Base-by-base conservation (phyloP, 2,113 vertebrate species). In the Odontophorus gujanensis region DNA sequence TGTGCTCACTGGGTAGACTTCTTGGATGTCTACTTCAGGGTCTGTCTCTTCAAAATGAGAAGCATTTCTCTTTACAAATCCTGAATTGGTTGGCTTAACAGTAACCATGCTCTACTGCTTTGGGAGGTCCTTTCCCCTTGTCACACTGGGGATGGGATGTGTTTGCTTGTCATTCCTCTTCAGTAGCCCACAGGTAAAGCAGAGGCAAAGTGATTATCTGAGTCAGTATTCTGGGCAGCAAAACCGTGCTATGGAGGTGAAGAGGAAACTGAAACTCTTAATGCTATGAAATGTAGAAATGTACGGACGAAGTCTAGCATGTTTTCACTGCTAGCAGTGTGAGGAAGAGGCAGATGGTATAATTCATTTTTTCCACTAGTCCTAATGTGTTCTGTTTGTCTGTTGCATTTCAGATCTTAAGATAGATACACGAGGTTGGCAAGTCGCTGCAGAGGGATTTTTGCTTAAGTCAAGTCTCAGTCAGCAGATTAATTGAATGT, bases 401-500 rank as follows among this genome's bases (percentile, higher is more conserved):
- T 78, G 58, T 24, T 43, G 72, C 32, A 13, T 69, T 78, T 71
- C 42, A 67, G 78, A 51, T 93, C 55, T 74, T 63, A 58, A 45
- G 28, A 38, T 81, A 71, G 80, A 57, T 53, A 38, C 0, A 0
- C 12, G 38, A 20, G 7, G 30, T 14, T 81, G 66, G 74, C 61
- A 77, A 90, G 65, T 83, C 19, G 50, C 42, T 91, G 75, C 72
- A 47, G 55, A 63, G 34, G 43, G 50, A n/a, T 83, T 94, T 95
- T 85, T 96, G 76, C 79, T 93, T 59, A 82, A 90, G 63, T 93
- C 82, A 67, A 38, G 13, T 83, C 28, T 83, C 59, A 61, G 74
- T 89, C 81, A 92, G 93, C 82, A 88, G 68, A 47, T 85, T 85
- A 77, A 55, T 42, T 62, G 63, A 85, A 45, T 76, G 57, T 85